A percentile compares a stretch with the other conserved stretches of the same genome.
Conservation (phyloP, 1,140 invertebrate species). For the Aricia agestis region DNA sequence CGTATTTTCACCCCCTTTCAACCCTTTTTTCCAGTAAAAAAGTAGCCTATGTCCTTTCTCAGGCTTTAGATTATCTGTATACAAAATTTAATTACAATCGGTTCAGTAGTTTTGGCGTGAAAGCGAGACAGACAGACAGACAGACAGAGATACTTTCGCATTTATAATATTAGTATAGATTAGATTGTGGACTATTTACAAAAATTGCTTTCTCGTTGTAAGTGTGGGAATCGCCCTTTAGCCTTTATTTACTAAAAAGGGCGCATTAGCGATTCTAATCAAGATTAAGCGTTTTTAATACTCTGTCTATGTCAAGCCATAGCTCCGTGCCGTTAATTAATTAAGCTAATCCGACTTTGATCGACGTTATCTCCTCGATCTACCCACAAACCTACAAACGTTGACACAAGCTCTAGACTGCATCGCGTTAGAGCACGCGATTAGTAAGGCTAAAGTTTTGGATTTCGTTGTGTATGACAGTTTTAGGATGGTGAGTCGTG, state of each 20-base stretch:
- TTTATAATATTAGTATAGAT: too few relatives aligned
- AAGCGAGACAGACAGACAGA: too few relatives aligned
- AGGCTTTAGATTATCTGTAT: too few relatives aligned
- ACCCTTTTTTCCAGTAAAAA: too few relatives aligned
- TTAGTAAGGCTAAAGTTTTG: neutral
- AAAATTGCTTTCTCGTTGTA: neutral
- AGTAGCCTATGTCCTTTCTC: too few relatives aligned
- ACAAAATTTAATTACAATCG: too few relatives aligned
- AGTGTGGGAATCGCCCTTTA: neutral
- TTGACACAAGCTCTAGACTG: neutral
- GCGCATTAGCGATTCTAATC: neutral
- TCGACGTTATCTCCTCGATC: slow-evolving; percentile 16
- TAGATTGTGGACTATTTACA: too few relatives aligned
- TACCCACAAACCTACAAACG: slow-evolving; percentile 12
- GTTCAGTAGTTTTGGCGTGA: too few relatives aligned
- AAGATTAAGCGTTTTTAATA: slow-evolving; percentile 1
- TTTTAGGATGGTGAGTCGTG: too few relatives aligned
- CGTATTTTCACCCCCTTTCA: too few relatives aligned
- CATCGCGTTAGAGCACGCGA: neutral
- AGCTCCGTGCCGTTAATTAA: slow-evolving; percentile 16
- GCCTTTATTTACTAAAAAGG: neutral
- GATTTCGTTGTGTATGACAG: neutral
- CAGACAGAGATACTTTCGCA: too few relatives aligned
- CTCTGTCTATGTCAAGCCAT: slow-evolving; percentile 1
- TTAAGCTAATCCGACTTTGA: slow-evolving; percentile 18